Evolutionary conservation across 2,797 vertebrate genomes (phyloP).

Genomic region (Acipenser transmontanus): DNA sequence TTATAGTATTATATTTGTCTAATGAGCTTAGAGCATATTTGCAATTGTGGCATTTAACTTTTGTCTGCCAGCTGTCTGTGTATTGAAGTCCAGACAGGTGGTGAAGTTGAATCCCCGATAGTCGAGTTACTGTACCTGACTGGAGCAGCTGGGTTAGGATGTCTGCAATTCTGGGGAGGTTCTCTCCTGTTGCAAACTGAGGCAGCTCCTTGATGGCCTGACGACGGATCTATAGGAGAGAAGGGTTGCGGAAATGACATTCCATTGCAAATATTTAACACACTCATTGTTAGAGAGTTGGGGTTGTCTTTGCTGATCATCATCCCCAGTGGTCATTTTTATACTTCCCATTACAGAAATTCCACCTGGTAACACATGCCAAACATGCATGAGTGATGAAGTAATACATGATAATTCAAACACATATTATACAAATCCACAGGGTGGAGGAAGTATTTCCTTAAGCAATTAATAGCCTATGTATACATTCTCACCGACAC

Average conservation of each 20-base stretch:
- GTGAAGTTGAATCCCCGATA: background rate
- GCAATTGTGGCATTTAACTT: too few relatives aligned
- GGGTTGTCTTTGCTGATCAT: background rate
- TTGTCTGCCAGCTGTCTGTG: too few relatives aligned
- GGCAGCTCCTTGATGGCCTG: constrained; percentile 97
- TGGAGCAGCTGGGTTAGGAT: constrained; percentile 95
- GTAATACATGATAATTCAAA: too few relatives aligned
- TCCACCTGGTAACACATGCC: too few relatives aligned
- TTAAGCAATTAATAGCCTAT: too few relatives aligned
- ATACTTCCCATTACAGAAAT: too few relatives aligned
- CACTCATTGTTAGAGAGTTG: background rate
- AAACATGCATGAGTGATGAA: too few relatives aligned
- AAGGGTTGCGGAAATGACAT: constrained; percentile 1
- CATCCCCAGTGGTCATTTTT: background rate
- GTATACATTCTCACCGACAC: constrained; percentile 76
- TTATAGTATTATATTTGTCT: too few relatives aligned
- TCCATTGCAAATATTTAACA: background rate
- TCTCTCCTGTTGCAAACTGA: constrained; percentile 94
- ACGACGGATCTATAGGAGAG: constrained; percentile 73
- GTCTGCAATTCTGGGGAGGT: constrained; percentile 89
- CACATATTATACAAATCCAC: too few relatives aligned
- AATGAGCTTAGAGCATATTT: too few relatives aligned
- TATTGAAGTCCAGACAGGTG: background rate
- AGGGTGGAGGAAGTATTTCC: too few relatives aligned
- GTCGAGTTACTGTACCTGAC: constrained; percentile 64